Evolutionary conservation across 23 tunicate species (phyloP).

Genomic region (Aplidium turbinatum): DNA sequence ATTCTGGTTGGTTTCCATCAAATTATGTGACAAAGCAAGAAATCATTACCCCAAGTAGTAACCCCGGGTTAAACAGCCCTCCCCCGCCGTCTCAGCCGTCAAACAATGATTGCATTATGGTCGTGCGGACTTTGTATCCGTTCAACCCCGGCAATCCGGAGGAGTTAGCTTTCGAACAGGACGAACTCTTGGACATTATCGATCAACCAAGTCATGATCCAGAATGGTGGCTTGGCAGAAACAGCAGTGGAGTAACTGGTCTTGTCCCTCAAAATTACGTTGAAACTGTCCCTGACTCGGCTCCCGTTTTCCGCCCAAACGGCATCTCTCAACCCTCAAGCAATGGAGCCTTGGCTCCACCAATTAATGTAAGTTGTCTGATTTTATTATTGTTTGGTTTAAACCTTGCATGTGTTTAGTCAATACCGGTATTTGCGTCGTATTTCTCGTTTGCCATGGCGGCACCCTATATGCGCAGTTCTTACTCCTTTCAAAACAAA

Average conservation of each 20-base stretch:
- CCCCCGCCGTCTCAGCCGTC: neutral
- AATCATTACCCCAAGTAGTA: neutral
- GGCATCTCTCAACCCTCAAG: too few relatives aligned
- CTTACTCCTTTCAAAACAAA: too few relatives aligned
- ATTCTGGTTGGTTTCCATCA: constrained; percentile 79
- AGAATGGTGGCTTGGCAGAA: constrained; percentile 65
- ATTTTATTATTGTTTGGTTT: too few relatives aligned
- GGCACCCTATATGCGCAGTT: too few relatives aligned
- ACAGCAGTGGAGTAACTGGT: constrained; percentile 43
- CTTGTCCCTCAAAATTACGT: constrained; percentile 80
- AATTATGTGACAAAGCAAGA: constrained; percentile 48
- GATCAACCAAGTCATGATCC: constrained; percentile 63
- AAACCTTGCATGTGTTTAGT: too few relatives aligned
- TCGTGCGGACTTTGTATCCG: constrained; percentile 58
- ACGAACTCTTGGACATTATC: constrained; percentile 61
- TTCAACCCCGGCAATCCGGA: constrained; percentile 72
- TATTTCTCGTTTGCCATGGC: too few relatives aligned
- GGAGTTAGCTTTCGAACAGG: constrained; percentile 65
- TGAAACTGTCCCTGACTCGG: constrained; percentile 43
- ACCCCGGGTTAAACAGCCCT: neutral
- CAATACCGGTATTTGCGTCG: too few relatives aligned
- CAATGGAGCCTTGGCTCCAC: too few relatives aligned
- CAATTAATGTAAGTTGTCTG: too few relatives aligned
- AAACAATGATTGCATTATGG: constrained; percentile 28
- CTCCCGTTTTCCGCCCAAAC: constrained; percentile 47